phyloP scores from a whole-genome alignment of 2,888 invertebrate species.

The Clostera curtula region DNA sequence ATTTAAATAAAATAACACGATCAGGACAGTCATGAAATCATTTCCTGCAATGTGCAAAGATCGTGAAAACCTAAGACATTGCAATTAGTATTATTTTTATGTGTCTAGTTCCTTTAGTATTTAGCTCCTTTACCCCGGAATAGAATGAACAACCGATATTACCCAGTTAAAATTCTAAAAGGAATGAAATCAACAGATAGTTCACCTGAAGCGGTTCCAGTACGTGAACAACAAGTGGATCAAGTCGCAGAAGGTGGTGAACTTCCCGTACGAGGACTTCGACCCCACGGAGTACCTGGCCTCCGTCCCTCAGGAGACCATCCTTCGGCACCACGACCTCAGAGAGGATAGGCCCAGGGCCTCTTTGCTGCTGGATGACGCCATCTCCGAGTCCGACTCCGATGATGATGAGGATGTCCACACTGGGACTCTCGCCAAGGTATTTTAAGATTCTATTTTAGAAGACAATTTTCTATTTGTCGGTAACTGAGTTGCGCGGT shows the following conservation, averaged over 20 bases:
- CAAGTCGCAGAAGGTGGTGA: slow-evolving; percentile 94
- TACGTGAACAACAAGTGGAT: slow-evolving; percentile 94
- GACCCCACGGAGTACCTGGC: slow-evolving; percentile 92
- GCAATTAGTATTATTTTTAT: too few species aligned
- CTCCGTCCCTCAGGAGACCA: slow-evolving; percentile 85
- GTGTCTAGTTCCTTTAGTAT: too few species aligned
- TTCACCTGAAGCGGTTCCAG: slow-evolving; percentile 94
- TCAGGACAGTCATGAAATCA: too few species aligned
- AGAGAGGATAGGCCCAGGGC: slow-evolving; percentile 27
- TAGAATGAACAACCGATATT: too few species aligned
- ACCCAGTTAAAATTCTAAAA: too few species aligned
- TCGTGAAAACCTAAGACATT: too few species aligned
- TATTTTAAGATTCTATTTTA: neutral
- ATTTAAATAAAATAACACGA: too few species aligned
- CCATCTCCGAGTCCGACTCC: slow-evolving; percentile 39
- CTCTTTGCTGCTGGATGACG: slow-evolving; percentile 24
- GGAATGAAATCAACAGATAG: slow-evolving; percentile 76
- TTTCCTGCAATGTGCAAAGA: too few species aligned
- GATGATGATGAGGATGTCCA: slow-evolving; percentile 25
- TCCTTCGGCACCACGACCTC: slow-evolving; percentile 78
- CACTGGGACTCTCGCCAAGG: slow-evolving; percentile 11
- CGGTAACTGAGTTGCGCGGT: too few species aligned
- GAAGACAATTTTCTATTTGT: too few species aligned
- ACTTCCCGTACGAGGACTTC: slow-evolving; percentile 90
- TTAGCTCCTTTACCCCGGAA: too few species aligned